Evolutionary conservation across 2,797 vertebrate genomes (phyloP), one percentile per base, ranked within the genome.

Genomic region (Ctenochaetus hawaiiensis): DNA sequence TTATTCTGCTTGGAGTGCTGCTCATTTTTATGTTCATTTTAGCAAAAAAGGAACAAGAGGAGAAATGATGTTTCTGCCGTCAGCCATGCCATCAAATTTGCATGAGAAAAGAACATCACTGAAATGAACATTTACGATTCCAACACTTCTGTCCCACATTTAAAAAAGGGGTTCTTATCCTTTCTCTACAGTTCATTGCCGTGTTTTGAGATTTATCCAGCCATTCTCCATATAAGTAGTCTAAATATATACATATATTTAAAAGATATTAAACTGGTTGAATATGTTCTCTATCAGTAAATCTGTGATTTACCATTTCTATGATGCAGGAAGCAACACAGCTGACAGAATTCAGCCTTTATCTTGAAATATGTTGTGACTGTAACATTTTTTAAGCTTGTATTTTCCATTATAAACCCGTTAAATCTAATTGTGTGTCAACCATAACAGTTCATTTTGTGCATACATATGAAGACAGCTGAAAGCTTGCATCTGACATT

Each of bases 31-130:
- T 68, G 65, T 54, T 73, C 54, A 20, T 71, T 84, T 71, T 75
- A 30, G 75, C 45, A 23, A 64, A 9, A 9, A 67, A 76, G 12
- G 18, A 77, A 69, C 67, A 76, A 81, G 57, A 44, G 22, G 41
- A 44, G 64, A 73, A 78, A 72, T 67, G 17, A 83, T 59, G 53
- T 45, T 48, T 52, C 37, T 39, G 59, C 73, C 57, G 45, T 75
- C 76, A 80, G 75, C 59, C 74, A 76, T 8, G 45, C 67, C 68
- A 73, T 63, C 41, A 76, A 14, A 76, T 83, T 69, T 57, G 52
- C 64, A 77, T 45, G 17, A 65, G 34, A 51, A 70, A 63, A 75
- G 60, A 77, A 75, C 9, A 54, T n/a, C 0, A 14, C 74, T 70
- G 47, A 41, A 10, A 49, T 48, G 39, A 79, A 59, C 22, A 49